Evolutionary conservation across 2,888 invertebrate genomes (phyloP).

Genomic region (Limnephilus lunatus): DNA sequence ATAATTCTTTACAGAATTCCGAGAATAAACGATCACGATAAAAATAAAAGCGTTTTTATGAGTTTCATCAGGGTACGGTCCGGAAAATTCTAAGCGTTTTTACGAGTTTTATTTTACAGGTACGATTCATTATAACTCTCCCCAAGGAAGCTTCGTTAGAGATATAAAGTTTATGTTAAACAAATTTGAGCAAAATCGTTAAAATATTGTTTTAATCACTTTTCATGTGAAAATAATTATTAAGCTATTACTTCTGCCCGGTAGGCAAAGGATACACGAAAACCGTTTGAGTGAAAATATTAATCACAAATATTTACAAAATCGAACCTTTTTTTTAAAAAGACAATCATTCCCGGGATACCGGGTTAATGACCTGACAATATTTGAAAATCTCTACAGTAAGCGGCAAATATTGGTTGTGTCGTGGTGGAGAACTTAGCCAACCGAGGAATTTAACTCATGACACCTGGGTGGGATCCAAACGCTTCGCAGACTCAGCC

Average conservation of each 20-base stretch:
- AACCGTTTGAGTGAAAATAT: background rate
- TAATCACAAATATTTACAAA: background rate
- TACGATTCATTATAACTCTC: slow-evolving; percentile 10
- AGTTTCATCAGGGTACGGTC: background rate
- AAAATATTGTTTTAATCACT: slow-evolving; percentile 38
- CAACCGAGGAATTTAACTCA: no score
- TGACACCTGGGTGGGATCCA: no score
- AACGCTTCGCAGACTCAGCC: no score
- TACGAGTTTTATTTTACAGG: slow-evolving; percentile 12
- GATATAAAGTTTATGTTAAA: slow-evolving; percentile 13
- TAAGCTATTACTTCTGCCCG: background rate
- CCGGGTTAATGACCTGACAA: no score
- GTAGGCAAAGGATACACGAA: background rate
- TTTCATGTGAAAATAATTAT: slow-evolving; percentile 33
- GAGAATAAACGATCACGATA: background rate
- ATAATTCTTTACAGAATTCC: background rate
- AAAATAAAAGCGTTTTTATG: background rate
- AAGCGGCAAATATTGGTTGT: no score
- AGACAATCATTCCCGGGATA: no score
- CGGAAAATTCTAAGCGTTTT: background rate
- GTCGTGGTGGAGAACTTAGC: no score
- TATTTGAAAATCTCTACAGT: no score
- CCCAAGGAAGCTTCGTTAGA: slow-evolving; percentile 2
- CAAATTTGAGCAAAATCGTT: slow-evolving; percentile 31
- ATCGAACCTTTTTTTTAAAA: background rate